A percentile compares a stretch with the other conserved stretches of the same genome.
Evolutionary conservation across 2,888 invertebrate species (phyloP).

Genomic region (Lingula anatina): DNA sequence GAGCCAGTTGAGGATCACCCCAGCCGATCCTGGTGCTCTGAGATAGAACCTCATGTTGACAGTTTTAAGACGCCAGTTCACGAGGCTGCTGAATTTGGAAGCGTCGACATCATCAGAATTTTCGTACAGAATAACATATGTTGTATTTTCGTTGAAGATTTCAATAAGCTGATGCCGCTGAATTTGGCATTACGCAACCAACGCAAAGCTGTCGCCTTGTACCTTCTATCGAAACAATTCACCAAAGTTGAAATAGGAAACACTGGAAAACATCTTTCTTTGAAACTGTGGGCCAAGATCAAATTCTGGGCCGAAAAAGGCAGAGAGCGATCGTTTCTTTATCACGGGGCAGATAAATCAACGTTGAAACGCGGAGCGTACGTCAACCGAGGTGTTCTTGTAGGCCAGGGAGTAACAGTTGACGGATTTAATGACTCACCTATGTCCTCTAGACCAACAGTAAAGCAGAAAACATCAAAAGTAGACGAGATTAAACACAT

Average conservation of each 20-base stretch:
- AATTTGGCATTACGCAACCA: slow-evolving; percentile 22
- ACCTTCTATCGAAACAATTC: slow-evolving; percentile 30
- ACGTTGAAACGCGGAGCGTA: slow-evolving; percentile 7
- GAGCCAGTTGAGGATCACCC: slow-evolving; percentile 26
- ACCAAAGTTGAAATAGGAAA: slow-evolving; percentile 17
- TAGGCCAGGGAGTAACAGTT: slow-evolving; percentile 36
- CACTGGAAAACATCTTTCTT: slow-evolving; percentile 12
- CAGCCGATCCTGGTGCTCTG: slow-evolving; percentile 17
- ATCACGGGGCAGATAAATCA: slow-evolving; percentile 16
- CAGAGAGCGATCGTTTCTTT: slow-evolving; percentile 13
- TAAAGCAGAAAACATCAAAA: too few relatives aligned
- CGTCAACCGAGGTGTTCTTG: slow-evolving; percentile 24
- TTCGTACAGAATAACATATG: slow-evolving; percentile 21
- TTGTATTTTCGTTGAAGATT: slow-evolving; percentile 21
- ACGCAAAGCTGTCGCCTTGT: slow-evolving; percentile 22
- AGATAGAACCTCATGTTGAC: slow-evolving; percentile 14
- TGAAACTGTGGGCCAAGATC: slow-evolving; percentile 20
- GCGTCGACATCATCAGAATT: slow-evolving; percentile 19
- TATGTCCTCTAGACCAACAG: slow-evolving; percentile 37
- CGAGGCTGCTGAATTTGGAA: slow-evolving; percentile 21
- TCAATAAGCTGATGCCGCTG: slow-evolving; percentile 20
- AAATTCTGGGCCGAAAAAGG: slow-evolving; percentile 20
- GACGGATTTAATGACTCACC: slow-evolving; percentile 37
- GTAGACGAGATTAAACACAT: too few relatives aligned
- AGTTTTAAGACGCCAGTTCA: slow-evolving; percentile 20